Percentiles rank a stretch among this genome's conserved stretches.
phyloP scores from a whole-genome alignment of 2,888 invertebrate species.

The Drosophila limbata region DNA sequence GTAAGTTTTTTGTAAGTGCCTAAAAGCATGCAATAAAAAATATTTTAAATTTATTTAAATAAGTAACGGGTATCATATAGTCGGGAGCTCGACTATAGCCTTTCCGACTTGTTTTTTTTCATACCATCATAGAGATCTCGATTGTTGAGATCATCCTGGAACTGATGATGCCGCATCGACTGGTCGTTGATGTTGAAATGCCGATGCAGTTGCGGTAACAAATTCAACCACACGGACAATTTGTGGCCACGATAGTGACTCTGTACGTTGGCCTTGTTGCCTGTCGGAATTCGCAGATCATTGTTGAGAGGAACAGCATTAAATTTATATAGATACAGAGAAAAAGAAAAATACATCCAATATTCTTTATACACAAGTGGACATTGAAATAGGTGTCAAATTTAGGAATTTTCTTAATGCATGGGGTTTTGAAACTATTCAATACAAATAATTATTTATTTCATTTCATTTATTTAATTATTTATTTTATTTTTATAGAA shows the following conservation, averaged over 20 bases:
- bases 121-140: conserved; percentile 90
- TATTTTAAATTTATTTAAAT: too few species aligned
- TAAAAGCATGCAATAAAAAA: too few species aligned
- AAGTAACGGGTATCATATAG: too few species aligned
- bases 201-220: conserved; percentile 95
- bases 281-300: conserved; percentile 81
- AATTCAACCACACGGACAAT: conserved; percentile 96
- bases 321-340: neutral
- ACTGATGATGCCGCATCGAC: conserved; percentile 94
- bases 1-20: too few species aligned
- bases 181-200: conserved; percentile 92
- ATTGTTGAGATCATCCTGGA: conserved; percentile 89
- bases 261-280: conserved; percentile 91
- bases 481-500: too few species aligned
- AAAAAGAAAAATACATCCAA: neutral
- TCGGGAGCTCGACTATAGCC: too few species aligned
- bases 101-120: too few species aligned
- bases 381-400: too few species aligned
- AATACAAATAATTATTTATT: too few species aligned
- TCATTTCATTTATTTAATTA: too few species aligned
- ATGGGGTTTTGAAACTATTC: too few species aligned
- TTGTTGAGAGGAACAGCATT: neutral
- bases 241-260: conserved; percentile 97
- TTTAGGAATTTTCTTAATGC: too few species aligned
- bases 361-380: neutral